Percentiles rank a stretch among this genome's conserved stretches.
phyloP scores from a whole-genome alignment of 2,888 invertebrate species.

The Bibio marci region DNA sequence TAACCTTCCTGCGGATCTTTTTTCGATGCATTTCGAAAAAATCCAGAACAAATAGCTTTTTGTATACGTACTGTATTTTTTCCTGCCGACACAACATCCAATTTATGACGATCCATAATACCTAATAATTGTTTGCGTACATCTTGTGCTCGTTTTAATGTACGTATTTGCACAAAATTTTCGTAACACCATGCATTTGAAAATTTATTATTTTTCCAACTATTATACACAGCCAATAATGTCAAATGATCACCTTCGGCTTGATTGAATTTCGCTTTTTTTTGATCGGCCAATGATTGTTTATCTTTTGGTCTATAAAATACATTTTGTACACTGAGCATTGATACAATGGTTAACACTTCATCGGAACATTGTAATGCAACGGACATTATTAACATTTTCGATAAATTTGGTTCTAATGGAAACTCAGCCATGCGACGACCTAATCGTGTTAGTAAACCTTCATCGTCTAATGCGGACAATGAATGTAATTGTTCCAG shows the following conservation, averaged over 20 bases:
- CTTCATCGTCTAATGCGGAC: conserved; percentile 91
- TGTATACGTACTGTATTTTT: conserved; percentile 91
- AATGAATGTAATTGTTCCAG: conserved; percentile 92
- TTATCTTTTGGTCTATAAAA: conserved; percentile 93
- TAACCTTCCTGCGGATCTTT: conserved; percentile 99
- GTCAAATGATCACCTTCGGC: conserved; percentile 97
- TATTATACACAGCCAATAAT: conserved; percentile 93
- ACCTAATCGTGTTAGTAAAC: conserved; percentile 65
- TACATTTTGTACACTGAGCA: conserved; percentile 98
- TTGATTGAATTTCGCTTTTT: conserved; percentile 98
- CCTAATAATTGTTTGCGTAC: conserved; percentile 93
- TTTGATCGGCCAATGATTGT: conserved; percentile 93
- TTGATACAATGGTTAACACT: conserved; percentile 94
- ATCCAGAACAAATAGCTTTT: conserved; percentile 96
- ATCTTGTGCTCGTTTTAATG: conserved; percentile 92
- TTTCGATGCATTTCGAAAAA: conserved; percentile 97
- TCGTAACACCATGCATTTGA: conserved; percentile 99
- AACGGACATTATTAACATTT: conserved; percentile 98
- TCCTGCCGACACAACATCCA: conserved; percentile 93
- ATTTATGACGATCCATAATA: conserved; percentile 92
- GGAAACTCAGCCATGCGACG: conserved; percentile 98
- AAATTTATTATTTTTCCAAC: conserved; percentile 98
- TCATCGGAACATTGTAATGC: conserved; percentile 96
- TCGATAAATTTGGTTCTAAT: conserved; percentile 91
- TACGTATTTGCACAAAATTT: conserved; percentile 95